These are phyloP conservation scores for Conus canariensis DNA, from an alignment of 2,888 invertebrate species.

Conservation along the genomic window DNA sequence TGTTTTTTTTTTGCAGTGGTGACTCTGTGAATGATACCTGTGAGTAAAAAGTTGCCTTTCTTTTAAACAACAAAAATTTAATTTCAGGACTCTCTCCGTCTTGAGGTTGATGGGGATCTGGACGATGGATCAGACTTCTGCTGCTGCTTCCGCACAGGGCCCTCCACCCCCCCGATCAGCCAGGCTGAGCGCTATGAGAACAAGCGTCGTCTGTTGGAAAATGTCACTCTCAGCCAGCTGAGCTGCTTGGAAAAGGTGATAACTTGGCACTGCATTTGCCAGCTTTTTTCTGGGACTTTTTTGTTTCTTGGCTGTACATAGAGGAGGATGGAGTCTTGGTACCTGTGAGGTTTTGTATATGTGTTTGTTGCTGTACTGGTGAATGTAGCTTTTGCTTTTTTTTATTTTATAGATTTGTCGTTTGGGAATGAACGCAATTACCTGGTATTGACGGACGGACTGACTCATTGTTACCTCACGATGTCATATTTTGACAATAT, in stretches of 20 bases:
- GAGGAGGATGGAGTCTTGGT: background rate
- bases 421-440: too few species aligned
- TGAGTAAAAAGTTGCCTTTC: too few species aligned
- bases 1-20: too few species aligned
- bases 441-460: too few species aligned
- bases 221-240: constrained; percentile 49
- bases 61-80: too few species aligned
- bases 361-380: background rate
- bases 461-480: too few species aligned
- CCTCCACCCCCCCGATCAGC: background rate
- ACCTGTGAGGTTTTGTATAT: background rate
- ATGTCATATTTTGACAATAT: too few species aligned
- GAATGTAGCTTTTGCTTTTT: too few species aligned
- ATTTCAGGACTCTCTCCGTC: constrained; percentile 50
- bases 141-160: background rate
- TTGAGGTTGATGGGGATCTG: constrained; percentile 49
- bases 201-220: constrained; percentile 42
- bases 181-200: constrained; percentile 41
- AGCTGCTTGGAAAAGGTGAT: constrained; percentile 63
- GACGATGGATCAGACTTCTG: constrained; percentile 29
- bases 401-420: too few species aligned
- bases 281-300: background rate
- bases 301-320: background rate
- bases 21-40: too few species aligned
- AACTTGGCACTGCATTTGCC: background rate